Percentiles rank a stretch among this genome's conserved stretches.
phyloP scores from a whole-genome alignment of 1,140 invertebrate species.

The Hypothenemus hampei region DNA sequence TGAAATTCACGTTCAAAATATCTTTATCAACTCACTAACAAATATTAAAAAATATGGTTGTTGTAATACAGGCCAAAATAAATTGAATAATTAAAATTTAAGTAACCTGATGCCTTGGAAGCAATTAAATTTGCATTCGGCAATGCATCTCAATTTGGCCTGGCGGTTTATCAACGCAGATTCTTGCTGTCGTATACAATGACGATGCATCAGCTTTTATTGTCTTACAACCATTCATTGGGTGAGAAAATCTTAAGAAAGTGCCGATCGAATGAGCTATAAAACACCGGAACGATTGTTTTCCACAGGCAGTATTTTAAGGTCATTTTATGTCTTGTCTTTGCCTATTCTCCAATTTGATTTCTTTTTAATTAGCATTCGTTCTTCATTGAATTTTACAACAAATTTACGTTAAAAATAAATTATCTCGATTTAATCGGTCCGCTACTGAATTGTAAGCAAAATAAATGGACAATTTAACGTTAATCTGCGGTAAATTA shows the following conservation, averaged over 20 bases:
- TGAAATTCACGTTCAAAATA: too few species aligned
- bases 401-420: background rate
- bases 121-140: slow-evolving; percentile 39
- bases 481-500: slow-evolving; percentile 6
- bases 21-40: too few species aligned
- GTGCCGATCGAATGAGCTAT: slow-evolving; percentile 46
- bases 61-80: too few species aligned
- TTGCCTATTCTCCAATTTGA: slow-evolving; percentile 33
- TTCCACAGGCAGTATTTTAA: slow-evolving; percentile 41
- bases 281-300: slow-evolving; percentile 45
- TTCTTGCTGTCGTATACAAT: slow-evolving; percentile 45
- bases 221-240: slow-evolving; percentile 44
- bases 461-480: slow-evolving; percentile 13
- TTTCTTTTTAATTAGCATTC: slow-evolving; percentile 27
- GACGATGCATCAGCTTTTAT: slow-evolving; percentile 46
- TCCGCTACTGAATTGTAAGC: background rate
- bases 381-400: background rate
- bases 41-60: too few species aligned
- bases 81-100: slow-evolving; percentile 25
- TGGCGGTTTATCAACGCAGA: slow-evolving; percentile 37
- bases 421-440: slow-evolving; percentile 1
- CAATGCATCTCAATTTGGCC: slow-evolving; percentile 39
- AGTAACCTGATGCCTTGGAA: slow-evolving; percentile 2
- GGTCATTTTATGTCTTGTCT: slow-evolving; percentile 41
- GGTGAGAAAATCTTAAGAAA: slow-evolving; percentile 44